Conservation (phyloP, 2,113 vertebrate genomes). For the Dinomys branickii region DNA sequence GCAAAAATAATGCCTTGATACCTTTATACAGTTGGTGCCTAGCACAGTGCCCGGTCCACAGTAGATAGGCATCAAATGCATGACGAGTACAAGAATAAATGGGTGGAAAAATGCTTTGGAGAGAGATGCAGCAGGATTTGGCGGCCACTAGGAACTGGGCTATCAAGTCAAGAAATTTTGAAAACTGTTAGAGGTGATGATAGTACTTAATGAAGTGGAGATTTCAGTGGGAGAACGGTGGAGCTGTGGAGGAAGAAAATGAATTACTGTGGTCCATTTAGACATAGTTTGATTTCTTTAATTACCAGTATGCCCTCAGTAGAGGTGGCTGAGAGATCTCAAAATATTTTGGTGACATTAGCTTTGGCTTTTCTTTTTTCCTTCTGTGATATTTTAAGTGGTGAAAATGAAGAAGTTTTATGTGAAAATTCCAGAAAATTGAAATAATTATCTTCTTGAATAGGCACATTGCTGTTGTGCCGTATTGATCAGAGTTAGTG, state of each 20-base stretch:
- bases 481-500: constrained; percentile 62
- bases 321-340: neutral
- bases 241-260: neutral
- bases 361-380: neutral
- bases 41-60: neutral
- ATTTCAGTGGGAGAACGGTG: neutral
- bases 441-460: constrained; percentile 62
- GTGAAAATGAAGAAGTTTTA: neutral
- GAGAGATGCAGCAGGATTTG: neutral
- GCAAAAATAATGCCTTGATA: neutral
- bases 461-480: constrained; percentile 14
- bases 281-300: constrained; percentile 36
- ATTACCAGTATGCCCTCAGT: neutral
- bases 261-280: neutral
- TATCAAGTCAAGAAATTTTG: neutral
- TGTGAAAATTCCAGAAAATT: constrained; percentile 35
- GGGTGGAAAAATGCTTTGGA: neutral
- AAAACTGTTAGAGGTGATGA: constrained; percentile 1
- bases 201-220: neutral
- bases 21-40: neutral
- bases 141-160: neutral
- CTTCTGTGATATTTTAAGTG: neutral
- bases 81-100: neutral
- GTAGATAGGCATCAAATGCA: neutral
- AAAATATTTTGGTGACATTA: constrained; percentile 48